A percentile compares a stretch with the other conserved stretches of the same genome.
Evolutionary conservation across 2,113 vertebrate species (phyloP).

Genomic region (Corapipo altera): DNA sequence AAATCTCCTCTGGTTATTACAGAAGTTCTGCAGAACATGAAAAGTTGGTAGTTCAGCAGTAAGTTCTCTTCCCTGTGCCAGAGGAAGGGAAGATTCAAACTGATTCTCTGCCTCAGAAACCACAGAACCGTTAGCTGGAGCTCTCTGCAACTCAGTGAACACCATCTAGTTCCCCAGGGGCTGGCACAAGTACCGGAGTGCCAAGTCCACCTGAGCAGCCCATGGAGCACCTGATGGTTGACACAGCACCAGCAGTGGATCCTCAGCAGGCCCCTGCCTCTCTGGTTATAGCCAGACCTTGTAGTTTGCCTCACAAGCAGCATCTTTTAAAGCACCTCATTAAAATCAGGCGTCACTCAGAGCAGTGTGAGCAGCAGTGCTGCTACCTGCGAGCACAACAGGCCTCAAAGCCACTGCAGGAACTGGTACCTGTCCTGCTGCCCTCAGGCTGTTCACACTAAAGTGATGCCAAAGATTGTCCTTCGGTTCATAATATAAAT

Average conservation of each 20-base stretch:
- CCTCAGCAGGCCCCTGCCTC: background rate
- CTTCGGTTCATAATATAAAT: background rate
- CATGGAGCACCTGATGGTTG: background rate
- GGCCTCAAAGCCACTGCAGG: background rate
- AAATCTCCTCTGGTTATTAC: background rate
- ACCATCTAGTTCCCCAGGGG: background rate
- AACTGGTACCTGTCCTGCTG: background rate
- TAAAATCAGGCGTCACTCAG: background rate
- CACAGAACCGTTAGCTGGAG: background rate
- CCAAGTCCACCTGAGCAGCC: background rate
- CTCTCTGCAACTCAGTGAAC: background rate
- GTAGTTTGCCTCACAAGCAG: background rate
- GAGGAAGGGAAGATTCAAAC: background rate
- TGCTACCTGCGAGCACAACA: background rate
- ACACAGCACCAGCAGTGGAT: background rate
- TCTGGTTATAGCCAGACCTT: background rate
- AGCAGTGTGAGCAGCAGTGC: rapidly evolving
- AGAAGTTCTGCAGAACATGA: background rate
- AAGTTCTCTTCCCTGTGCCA: background rate
- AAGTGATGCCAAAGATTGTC: background rate
- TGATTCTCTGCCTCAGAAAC: background rate
- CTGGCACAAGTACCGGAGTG: background rate
- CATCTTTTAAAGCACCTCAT: background rate
- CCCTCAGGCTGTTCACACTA: rapidly evolving
- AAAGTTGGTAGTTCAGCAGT: rapidly evolving